These are phyloP conservation scores for Drosophila guanche DNA, from an alignment of 1,140 invertebrate genomes.

Conservation along the genomic window DNA sequence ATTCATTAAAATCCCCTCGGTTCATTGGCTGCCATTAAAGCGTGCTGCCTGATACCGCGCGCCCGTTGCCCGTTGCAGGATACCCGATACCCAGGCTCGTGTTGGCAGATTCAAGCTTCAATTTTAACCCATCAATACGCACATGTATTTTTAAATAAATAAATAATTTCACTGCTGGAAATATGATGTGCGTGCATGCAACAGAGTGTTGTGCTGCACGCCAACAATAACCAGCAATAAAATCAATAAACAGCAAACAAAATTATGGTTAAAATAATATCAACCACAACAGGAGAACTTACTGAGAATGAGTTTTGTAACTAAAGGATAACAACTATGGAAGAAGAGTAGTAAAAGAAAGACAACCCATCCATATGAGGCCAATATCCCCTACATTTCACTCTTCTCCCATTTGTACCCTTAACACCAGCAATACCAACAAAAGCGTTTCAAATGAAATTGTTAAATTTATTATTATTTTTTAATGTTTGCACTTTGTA, in stretches of 20 bases:
- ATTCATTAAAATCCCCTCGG: slow-evolving; percentile 71
- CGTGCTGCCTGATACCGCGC: slow-evolving; percentile 12
- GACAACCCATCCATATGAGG: too few relatives aligned
- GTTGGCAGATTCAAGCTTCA: slow-evolving; percentile 29
- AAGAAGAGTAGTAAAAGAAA: too few relatives aligned
- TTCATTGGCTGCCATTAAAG: slow-evolving; percentile 68
- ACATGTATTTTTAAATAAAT: slow-evolving; percentile 38
- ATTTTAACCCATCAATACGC: slow-evolving; percentile 27
- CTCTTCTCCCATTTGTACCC: too few relatives aligned
- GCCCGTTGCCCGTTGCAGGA: too few relatives aligned
- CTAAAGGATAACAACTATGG: too few relatives aligned
- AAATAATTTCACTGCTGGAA: slow-evolving; percentile 32
- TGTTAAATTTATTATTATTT: slow-evolving; percentile 25
- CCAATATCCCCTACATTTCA: too few relatives aligned
- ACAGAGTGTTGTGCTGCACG: slow-evolving; percentile 8
- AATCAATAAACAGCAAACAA: slow-evolving; percentile 8
- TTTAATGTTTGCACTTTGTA: slow-evolving; percentile 48
- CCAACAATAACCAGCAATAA: slow-evolving; percentile 16
- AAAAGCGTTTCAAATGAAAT: slow-evolving; percentile 38
- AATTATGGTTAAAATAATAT: slow-evolving; percentile 8
- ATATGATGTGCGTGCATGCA: slow-evolving; percentile 16
- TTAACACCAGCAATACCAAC: not conserved
- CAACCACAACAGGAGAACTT: not conserved
- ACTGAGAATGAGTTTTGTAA: too few relatives aligned
- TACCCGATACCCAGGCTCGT: slow-evolving; percentile 11